Base-by-base conservation (phyloP, 2,888 invertebrate genomes). In the Thera britannica region DNA sequence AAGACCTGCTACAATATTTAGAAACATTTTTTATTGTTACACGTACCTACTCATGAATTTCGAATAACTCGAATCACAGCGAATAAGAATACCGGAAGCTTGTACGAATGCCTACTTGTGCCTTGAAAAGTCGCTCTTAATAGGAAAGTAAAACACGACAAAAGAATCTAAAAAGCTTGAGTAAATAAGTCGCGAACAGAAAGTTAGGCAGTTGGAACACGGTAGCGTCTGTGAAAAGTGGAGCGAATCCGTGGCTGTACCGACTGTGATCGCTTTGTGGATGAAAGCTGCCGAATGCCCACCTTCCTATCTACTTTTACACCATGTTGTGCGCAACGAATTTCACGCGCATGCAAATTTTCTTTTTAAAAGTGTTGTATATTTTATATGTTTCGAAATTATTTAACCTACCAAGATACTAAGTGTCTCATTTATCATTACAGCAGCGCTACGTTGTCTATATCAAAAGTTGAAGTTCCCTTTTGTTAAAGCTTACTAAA, bases 251-350 rank as follows among this genome's bases (percentile, higher is more conserved):
- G 76, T 72, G 70, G 68, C 76, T 77, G 75, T 80, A 81, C 80
- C 78, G 76, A 67, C 72, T 72, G 80, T 76, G 75, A 73, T 74
- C 75, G 74, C 77, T 79, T 83, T 80, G 77, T 75, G 76, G 77
- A 84, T 77, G 86, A 88, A 87, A 87, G 86, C 80, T 79, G 78
- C 78, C 80, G 75, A 83, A 80, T 68, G 41, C 55, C 68, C 55
- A 67, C 70, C 71, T 70, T 77, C 77, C 79, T 79, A 65, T 70
- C 73, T 72, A 78, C 78, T 79, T 79, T 82, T 79, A 77, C 77
- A 75, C 78, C 72, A 79, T 69, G 61, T 68, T 68, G 62, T 71
- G 66, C 65, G 65, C 60, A 60, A 48, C 54, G 41, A 62, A 65
- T 57, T 65, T 60, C 48, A 65, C 57, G 52, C 34, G 56, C 35